phyloP scores from a whole-genome alignment of 2,113 vertebrate species.

The Tragelaphus strepsiceros region DNA sequence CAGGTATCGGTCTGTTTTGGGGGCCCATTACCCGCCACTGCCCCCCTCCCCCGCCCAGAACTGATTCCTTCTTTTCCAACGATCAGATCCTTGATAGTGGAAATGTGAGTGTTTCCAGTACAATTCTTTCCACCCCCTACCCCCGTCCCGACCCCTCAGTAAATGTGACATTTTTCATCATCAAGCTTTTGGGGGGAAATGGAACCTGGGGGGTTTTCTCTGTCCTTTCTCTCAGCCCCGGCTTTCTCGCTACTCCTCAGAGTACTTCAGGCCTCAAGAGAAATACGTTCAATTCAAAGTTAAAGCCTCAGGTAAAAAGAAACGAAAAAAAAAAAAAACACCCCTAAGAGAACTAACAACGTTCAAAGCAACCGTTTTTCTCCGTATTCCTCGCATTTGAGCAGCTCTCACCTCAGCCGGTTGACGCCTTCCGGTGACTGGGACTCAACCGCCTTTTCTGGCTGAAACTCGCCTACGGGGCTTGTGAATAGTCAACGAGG shows the following conservation, averaged over 20 bases:
- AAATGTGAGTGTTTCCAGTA: not conserved
- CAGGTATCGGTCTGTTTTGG: not conserved
- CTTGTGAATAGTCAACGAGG: not conserved
- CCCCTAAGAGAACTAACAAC: not conserved
- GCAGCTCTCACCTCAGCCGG: not conserved
- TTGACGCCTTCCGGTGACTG: not conserved
- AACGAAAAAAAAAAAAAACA: not conserved
- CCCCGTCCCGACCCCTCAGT: not conserved
- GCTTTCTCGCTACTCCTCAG: not conserved
- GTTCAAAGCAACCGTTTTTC: too few species aligned
- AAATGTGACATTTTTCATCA: not conserved
- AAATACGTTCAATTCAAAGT: not conserved
- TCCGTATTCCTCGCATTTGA: accelerated
- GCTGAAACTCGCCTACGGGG: not conserved
- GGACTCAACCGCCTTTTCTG: not conserved
- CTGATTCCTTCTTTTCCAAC: not conserved
- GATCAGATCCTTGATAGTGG: not conserved
- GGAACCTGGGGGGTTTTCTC: not conserved
- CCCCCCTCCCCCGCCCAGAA: not conserved
- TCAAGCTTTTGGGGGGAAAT: not conserved
- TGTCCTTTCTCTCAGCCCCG: not conserved
- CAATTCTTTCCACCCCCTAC: accelerated
- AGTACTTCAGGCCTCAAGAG: not conserved
- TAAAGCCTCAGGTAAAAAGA: not conserved
- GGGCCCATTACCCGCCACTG: not conserved